These are phyloP conservation scores for Ophion ventricosus DNA, from an alignment of 2,888 invertebrate species.

Conservation along the genomic window DNA sequence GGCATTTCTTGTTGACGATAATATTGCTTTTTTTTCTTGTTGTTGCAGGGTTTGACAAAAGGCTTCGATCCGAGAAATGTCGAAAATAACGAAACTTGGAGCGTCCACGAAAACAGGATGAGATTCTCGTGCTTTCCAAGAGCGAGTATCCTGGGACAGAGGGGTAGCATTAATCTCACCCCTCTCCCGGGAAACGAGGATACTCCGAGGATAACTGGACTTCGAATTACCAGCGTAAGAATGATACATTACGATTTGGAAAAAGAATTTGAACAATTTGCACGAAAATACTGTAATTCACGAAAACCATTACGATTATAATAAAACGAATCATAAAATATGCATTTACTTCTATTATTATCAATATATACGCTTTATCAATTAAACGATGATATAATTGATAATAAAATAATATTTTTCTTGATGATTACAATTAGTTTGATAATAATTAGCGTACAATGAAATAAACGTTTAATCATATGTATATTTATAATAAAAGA, in stretches of 20 bases:
- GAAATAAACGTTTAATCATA: not conserved
- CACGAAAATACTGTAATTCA: too few species aligned
- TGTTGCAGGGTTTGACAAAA: conserved; percentile 27
- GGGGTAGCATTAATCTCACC: conserved; percentile 79
- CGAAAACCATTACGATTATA: not conserved
- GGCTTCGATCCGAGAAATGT: conserved; percentile 39
- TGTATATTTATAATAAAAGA: not conserved
- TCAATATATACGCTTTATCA: not conserved
- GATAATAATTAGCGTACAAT: not conserved
- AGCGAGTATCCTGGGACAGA: conserved; percentile 78
- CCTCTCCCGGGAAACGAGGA: conserved; percentile 74
- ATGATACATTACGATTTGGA: not conserved
- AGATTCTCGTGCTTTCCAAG: conserved; percentile 80
- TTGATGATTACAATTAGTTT: not conserved
- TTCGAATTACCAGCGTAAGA: conserved; percentile 67
- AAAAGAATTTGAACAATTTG: too few species aligned
- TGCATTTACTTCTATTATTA: not conserved
- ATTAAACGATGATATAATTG: not conserved
- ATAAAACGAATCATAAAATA: not conserved
- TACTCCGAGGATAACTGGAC: conserved; percentile 67
- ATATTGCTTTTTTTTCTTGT: not conserved
- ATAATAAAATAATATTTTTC: not conserved
- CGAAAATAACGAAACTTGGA: conserved; percentile 22
- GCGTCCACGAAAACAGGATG: conserved; percentile 71
- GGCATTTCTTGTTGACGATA: too few species aligned